Evolutionary conservation across 2,797 vertebrate genomes (phyloP), one percentile per base, ranked within the genome.

Genomic region (Danio aesculapii): DNA sequence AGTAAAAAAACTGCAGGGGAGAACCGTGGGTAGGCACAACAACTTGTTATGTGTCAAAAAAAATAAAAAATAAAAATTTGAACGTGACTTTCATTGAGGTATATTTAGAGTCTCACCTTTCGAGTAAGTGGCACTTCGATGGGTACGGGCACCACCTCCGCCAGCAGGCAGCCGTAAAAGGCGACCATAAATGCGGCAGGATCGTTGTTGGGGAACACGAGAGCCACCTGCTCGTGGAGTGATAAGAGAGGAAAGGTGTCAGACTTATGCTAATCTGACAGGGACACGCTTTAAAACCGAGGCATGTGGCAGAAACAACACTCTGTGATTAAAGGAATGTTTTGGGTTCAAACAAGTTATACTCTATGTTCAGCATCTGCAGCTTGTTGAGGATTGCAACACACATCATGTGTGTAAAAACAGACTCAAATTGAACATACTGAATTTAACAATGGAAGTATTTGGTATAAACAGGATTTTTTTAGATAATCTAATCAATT

Each of bases 171-270:
- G 86, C 98, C 97, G 1, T 99, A 99, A 91, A 99, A 99, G 0
- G 98, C 97, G 89, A 98, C 97, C 98, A 98, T 99, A 91, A 99
- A 99, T 71, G 97, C 97, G 71, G 98, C 98, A 0, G 98, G 98
- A 89, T 99, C 98, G 0, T 99, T 99, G 93, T 99, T 99, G 3
- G 98, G 98, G 86, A 98, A 99, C 83, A 99, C 98, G 2, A 99
- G 93, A 0, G 98, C 98, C 89, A 99, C 98, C 98, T 99, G 90
- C 10, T 87, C 59, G 79, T 79, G 10, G 6, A 74, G 62, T 55
- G 83, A 52, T 68, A 71, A 77, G 59, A 70, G n/a, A 7, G 7
- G 41, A n/a, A 49, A 79, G 14, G 43, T 50, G 52, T 62, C 58
- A 63, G 61, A 19, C 12, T 49, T 52, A 67, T 44, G 17, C 75